Percentiles rank a stretch among this genome's conserved stretches.
Evolutionary conservation across 2,113 vertebrate species (phyloP).

Genomic region (Semnornis frantzii): DNA sequence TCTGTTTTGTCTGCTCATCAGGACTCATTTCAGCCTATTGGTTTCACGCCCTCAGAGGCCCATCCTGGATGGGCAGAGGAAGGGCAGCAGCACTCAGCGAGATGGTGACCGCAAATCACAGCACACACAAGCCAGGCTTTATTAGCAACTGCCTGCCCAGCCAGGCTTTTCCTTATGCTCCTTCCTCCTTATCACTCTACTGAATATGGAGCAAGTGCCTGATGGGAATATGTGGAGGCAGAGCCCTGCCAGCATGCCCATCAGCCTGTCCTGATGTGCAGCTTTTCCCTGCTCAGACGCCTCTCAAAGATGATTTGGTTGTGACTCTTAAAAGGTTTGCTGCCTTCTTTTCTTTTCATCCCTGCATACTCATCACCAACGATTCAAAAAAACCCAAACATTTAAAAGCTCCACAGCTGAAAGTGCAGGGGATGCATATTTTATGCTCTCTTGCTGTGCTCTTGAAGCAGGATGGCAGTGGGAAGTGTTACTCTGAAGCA

Average conservation of each 20-base stretch:
- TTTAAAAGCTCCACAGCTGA: neutral
- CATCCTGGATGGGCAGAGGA: accelerated
- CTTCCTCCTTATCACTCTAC: neutral
- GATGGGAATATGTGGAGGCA: neutral
- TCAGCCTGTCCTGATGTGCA: neutral
- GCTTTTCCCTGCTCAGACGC: neutral
- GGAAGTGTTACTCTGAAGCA: neutral
- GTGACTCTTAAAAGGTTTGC: neutral
- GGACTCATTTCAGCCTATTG: neutral
- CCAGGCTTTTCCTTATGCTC: neutral
- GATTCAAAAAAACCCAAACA: neutral
- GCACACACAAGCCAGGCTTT: neutral
- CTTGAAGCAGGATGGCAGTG: neutral
- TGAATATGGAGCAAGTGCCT: neutral
- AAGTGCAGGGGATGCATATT: neutral
- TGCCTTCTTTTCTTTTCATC: neutral
- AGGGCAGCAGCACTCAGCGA: neutral
- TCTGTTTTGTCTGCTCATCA: neutral
- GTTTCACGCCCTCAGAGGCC: neutral
- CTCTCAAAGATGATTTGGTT: neutral
- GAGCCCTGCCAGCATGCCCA: neutral
- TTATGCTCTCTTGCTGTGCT: neutral
- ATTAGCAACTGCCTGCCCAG: neutral
- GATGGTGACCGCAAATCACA: neutral
- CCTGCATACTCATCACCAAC: neutral